Base-by-base conservation (phyloP, 23 tunicate genomes). In the Ascidia mentula region DNA sequence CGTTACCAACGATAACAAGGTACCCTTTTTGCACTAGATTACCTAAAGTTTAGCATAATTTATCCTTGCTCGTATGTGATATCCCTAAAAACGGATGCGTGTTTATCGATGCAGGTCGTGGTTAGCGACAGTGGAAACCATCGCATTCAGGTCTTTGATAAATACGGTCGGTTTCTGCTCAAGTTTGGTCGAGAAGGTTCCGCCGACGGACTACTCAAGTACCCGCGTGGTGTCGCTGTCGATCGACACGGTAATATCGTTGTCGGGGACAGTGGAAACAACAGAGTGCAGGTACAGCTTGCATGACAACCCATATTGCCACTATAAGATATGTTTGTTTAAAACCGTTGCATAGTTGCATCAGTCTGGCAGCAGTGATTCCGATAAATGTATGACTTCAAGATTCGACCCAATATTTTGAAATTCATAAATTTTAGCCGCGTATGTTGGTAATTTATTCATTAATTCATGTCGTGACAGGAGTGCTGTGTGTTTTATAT, bases 241-340 rank as follows among this genome's bases (percentile, higher is more conserved):
- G 89, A 85, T 79, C 59, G 36, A 0, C 83, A 79, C 39, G 89
- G 89, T 9, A 85, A 85, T 38, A 85, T 85, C 18, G 74, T 79
- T 0, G 89, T 85, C 69, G 89, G 79, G 38, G 89, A 85, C 83
- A 85, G 89, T 45, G 89, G 89, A 33, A 85, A 85, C 40, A 85
- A 85, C 77, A 35, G 89, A 40, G 53, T 85, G 18, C 89, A 85
- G 83, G 89, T 84, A 0, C 36, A 74, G 31, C 2, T 9, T 53
- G 65, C 24, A 9, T 42, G 12, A 42, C 12, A 42, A 12, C 12
- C 15, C 15, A 15, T 12, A 53, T 53, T 6, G 13, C 13, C 13
- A 53, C 4, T n/a, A n/a, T n/a, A n/a, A n/a, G n/a, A n/a, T n/a
- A n/a, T n/a, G n/a, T n/a, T n/a, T n/a, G n/a, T n/a, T n/a, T n/a